These are phyloP conservation scores for Scaptomyza tumidula DNA, from an alignment of 2,888 invertebrate genomes.

Conservation along the genomic window DNA sequence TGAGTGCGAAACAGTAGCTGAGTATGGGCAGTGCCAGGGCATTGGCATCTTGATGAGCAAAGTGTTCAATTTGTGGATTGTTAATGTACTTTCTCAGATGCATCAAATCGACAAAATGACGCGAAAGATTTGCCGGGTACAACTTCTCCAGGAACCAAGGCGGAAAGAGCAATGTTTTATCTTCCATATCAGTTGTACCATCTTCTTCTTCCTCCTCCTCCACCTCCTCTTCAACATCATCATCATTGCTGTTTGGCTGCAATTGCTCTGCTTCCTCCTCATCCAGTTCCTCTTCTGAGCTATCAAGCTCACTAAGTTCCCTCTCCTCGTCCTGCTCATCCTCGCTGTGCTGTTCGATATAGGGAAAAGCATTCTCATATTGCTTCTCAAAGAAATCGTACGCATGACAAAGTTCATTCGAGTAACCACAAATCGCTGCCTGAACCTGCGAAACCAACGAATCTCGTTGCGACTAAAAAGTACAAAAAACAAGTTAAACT, in stretches of 20 bases:
- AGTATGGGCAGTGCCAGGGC: conserved; percentile 87
- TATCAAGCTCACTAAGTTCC: conserved; percentile 4
- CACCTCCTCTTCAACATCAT: conserved; percentile 16
- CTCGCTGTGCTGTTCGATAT: conserved; percentile 28
- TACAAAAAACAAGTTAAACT: neutral
- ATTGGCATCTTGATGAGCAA: conserved; percentile 86
- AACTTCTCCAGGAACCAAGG: conserved; percentile 89
- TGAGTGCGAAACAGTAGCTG: conserved; percentile 86
- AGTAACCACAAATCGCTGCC: conserved; percentile 88
- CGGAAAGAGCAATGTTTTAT: conserved; percentile 84
- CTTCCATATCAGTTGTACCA: conserved; percentile 32
- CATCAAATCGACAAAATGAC: conserved; percentile 89
- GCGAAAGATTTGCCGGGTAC: conserved; percentile 87
- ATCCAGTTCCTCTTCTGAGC: conserved; percentile 22
- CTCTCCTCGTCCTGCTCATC: conserved; percentile 44
- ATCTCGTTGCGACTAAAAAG: conserved; percentile 84
- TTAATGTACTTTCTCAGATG: conserved; percentile 88
- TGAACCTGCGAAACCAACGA: conserved; percentile 87
- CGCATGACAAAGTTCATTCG: conserved; percentile 86
- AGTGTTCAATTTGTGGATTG: conserved; percentile 90
- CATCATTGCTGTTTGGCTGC: conserved; percentile 13
- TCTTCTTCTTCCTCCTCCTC: conserved; percentile 23
- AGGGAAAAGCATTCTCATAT: conserved; percentile 55
- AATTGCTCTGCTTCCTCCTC: conserved; percentile 18
- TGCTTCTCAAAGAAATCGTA: conserved; percentile 86